Conservation (phyloP, 23 tunicate species). For the Halocynthia roretzi region DNA sequence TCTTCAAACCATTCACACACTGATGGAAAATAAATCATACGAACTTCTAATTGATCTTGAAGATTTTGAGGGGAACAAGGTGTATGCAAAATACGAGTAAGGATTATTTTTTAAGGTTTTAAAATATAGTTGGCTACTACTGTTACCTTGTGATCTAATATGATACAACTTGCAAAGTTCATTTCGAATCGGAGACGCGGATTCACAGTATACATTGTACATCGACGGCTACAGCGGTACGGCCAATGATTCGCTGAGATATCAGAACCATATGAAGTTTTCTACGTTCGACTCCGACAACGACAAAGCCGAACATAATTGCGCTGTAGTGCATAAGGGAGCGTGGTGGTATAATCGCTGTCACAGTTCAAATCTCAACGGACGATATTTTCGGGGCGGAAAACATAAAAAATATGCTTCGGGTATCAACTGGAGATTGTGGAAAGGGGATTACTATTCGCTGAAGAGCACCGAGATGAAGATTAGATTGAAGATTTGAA, state of each 20-base stretch:
- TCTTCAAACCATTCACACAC: background rate
- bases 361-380: conserved; percentile 11
- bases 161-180: background rate
- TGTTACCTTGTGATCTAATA: background rate
- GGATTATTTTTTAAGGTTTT: background rate
- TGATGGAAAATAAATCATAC: too few relatives aligned
- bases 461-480: conserved; percentile 1
- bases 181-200: background rate
- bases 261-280: background rate
- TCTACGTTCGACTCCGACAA: background rate
- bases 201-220: background rate
- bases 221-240: background rate
- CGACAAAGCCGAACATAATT: background rate
- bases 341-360: background rate
- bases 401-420: background rate
- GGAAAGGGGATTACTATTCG: conserved; percentile 22
- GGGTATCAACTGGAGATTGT: conserved; percentile 8
- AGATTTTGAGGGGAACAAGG: conserved; percentile 2
- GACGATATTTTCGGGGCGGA: conserved; percentile 1
- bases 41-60: background rate
- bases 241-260: background rate
- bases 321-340: background rate
- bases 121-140: background rate
- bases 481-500: conserved; percentile 1
- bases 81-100: conserved; percentile 2